A percentile compares a stretch with the other conserved stretches of the same genome.
Evolutionary conservation across 1,140 invertebrate species (phyloP).

Genomic region (Drosophila mojavensis): DNA sequence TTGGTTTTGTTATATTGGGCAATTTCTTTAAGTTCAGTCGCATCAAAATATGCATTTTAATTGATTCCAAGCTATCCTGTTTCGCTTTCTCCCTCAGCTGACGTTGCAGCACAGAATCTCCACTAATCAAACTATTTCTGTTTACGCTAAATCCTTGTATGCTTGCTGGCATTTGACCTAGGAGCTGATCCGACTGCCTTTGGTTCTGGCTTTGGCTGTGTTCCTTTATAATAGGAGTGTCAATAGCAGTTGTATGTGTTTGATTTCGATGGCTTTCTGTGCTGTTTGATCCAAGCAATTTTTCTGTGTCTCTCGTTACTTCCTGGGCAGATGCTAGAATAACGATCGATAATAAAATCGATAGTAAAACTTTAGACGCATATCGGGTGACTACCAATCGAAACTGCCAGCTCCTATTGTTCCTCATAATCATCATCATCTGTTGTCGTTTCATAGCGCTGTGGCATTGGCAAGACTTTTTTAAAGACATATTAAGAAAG

Average conservation of each 20-base stretch:
- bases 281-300: background rate
- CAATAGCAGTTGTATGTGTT: background rate
- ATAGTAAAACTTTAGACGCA: constrained; percentile 15
- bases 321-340: constrained; percentile 34
- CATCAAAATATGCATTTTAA: constrained; percentile 77
- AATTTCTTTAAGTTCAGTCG: constrained; percentile 66
- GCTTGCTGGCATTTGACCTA: too few relatives aligned
- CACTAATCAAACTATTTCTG: constrained; percentile 52
- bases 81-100: constrained; percentile 73
- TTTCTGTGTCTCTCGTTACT: background rate
- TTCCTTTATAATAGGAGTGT: too few relatives aligned
- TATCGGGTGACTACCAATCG: constrained; percentile 23
- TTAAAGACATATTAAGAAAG: background rate
- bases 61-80: constrained; percentile 73
- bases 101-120: constrained; percentile 59
- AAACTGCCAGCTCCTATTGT: background rate
- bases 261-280: constrained; percentile 1
- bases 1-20: constrained; percentile 73
- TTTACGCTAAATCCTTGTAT: constrained; percentile 47
- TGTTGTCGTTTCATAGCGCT: too few relatives aligned
- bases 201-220: background rate
- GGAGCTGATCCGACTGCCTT: background rate
- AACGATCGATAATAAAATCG: constrained; percentile 27
- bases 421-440: background rate
- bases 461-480: constrained; percentile 9